A percentile compares a stretch with the other conserved stretches of the same genome.
These are phyloP conservation scores for Casuarius casuarius DNA, from an alignment of 2,113 vertebrate genomes.

Conservation along the genomic window DNA sequence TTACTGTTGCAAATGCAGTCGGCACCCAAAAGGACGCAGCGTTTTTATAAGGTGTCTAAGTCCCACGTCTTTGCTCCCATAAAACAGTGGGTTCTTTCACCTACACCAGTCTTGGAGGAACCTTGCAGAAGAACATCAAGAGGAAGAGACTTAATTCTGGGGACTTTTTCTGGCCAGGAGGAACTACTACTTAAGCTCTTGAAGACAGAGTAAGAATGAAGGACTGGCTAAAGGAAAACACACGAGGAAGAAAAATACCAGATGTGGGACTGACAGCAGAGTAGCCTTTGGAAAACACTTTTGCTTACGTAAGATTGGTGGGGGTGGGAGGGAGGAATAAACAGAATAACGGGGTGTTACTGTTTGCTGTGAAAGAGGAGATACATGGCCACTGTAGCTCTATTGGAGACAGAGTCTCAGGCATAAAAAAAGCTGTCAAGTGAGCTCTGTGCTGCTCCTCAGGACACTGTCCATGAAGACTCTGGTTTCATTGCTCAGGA, in stretches of 20 bases:
- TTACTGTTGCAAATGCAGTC: neutral
- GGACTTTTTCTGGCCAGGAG: neutral
- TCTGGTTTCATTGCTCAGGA: neutral
- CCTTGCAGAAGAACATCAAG: neutral
- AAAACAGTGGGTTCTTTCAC: neutral
- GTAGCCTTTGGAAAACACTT: neutral
- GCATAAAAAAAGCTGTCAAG: neutral
- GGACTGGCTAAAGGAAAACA: neutral
- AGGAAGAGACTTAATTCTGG: neutral
- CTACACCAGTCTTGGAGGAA: neutral
- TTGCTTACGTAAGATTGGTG: neutral
- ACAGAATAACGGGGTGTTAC: neutral
- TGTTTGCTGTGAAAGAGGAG: neutral
- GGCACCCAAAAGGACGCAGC: neutral
- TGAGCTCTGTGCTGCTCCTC: neutral
- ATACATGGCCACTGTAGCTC: fast-evolving
- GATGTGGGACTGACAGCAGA: neutral
- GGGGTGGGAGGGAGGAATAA: neutral
- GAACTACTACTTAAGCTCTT: neutral
- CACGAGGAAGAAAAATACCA: neutral
- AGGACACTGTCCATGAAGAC: neutral
- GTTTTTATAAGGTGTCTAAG: neutral
- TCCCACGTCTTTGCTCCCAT: neutral
- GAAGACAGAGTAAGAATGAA: neutral
- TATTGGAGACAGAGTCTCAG: neutral